These are phyloP conservation scores for Anguilla rostrata DNA, from an alignment of 2,113 vertebrate genomes.

Conservation along the genomic window DNA sequence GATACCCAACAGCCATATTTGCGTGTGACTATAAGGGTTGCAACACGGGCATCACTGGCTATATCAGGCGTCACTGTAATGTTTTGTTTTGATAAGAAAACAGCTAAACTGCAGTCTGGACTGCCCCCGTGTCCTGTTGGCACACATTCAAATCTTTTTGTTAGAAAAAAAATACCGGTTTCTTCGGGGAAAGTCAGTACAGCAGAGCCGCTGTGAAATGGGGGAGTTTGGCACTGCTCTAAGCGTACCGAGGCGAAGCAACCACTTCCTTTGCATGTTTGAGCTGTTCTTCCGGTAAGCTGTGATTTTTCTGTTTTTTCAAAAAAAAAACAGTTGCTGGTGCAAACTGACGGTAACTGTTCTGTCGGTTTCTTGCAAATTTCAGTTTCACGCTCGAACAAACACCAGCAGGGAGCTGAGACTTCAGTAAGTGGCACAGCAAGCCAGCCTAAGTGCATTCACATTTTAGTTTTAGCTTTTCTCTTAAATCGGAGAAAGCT, in stretches of 20 bases:
- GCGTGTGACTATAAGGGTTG: neutral
- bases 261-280: slow-evolving; percentile 44
- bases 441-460: too few species aligned
- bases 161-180: neutral
- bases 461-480: too few species aligned
- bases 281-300: slow-evolving; percentile 7
- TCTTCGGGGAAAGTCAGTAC: neutral
- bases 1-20: too few species aligned
- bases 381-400: neutral
- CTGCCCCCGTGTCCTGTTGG: neutral
- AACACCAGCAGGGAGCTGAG: neutral
- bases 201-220: neutral
- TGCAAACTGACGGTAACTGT: neutral
- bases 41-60: too few species aligned
- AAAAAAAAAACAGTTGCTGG: neutral
- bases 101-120: neutral
- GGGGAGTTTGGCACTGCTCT: neutral
- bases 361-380: neutral
- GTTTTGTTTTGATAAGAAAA: neutral
- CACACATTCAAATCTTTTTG: neutral
- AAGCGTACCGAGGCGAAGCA: neutral
- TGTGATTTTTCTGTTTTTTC: slow-evolving; percentile 42
- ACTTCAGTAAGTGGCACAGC: neutral
- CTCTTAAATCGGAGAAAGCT: too few species aligned
- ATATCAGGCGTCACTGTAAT: neutral